Conservation (phyloP, 2,113 vertebrate species). For the Psephotus haematonotus region DNA sequence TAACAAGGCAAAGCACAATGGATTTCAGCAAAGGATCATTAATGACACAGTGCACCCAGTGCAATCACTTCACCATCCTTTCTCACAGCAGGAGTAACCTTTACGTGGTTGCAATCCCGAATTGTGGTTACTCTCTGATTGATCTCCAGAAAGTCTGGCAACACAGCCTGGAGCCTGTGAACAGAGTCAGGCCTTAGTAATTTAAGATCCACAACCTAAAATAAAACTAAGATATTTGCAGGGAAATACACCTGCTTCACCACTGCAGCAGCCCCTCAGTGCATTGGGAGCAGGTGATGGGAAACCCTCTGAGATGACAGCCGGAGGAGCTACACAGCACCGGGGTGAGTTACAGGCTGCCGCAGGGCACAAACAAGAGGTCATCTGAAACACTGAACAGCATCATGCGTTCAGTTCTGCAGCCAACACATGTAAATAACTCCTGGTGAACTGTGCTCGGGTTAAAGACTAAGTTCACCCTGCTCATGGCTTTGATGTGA, state of each 20-base stretch:
- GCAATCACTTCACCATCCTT: not conserved
- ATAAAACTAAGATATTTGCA: not conserved
- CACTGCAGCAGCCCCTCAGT: not conserved
- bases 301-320: not conserved
- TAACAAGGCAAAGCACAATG: rapidly evolving
- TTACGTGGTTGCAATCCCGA: not conserved
- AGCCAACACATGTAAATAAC: conserved; percentile 16
- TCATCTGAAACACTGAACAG: not conserved
- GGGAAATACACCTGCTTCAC: rapidly evolving
- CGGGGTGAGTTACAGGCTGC: not conserved
- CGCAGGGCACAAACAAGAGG: not conserved
- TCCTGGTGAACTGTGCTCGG: not conserved
- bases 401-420: not conserved
- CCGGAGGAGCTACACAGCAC: rapidly evolving
- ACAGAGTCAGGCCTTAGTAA: not conserved
- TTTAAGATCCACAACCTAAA: not conserved
- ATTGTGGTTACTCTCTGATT: not conserved
- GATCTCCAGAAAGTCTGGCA: not conserved
- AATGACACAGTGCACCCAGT: not conserved
- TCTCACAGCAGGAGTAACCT: not conserved
- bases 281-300: not conserved
- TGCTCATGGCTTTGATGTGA: not conserved
- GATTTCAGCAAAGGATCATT: not conserved
- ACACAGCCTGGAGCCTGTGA: not conserved
- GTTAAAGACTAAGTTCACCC: conserved; percentile 18